Base-by-base conservation (phyloP, 1,140 invertebrate species). In the Planococcus citri region DNA sequence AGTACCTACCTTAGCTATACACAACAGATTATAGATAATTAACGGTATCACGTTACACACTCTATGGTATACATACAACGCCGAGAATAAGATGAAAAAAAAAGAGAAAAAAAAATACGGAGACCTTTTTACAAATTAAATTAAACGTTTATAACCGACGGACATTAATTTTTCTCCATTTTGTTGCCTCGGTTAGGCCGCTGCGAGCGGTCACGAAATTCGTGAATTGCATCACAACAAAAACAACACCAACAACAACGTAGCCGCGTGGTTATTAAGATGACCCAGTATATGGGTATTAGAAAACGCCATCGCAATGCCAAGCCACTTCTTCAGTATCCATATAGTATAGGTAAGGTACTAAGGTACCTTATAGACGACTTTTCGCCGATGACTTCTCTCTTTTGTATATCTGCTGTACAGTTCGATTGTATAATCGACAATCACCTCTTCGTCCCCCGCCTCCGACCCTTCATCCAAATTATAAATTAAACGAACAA, bases 51-150 rank as follows among this genome's bases (percentile, higher is more conserved):
- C 41, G 41, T 51, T 51, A 3, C 41, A 51, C n/a, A n/a, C n/a
- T n/a, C n/a, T n/a, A n/a, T n/a, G n/a, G n/a, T n/a, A n/a, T n/a
- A n/a, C n/a, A n/a, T n/a, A n/a, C n/a, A n/a, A n/a, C n/a, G n/a
- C n/a, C n/a, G n/a, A n/a, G n/a, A n/a, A n/a, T n/a, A n/a, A n/a
- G n/a, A n/a, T n/a, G n/a, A n/a, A n/a, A n/a, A n/a, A n/a, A n/a
- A n/a, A n/a, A n/a, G n/a, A n/a, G n/a, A n/a, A 17, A 14, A 20
- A 33, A 14, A 17, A 17, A 51, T 9, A 51, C 4, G 17, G 2
- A 51, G 41, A 51, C n/a, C 41, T 51, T 51, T 51, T 51, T 51
- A 51, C 41, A 51, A 51, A 51, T 51, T 51, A 51, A 51, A 51
- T 51, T 51, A 51, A 51, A 51, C 41, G 41, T 51, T 51, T 51